A percentile compares a stretch with the other conserved stretches of the same genome.
phyloP scores from a whole-genome alignment of 2,888 invertebrate genomes.

The Lamproptera curius region DNA sequence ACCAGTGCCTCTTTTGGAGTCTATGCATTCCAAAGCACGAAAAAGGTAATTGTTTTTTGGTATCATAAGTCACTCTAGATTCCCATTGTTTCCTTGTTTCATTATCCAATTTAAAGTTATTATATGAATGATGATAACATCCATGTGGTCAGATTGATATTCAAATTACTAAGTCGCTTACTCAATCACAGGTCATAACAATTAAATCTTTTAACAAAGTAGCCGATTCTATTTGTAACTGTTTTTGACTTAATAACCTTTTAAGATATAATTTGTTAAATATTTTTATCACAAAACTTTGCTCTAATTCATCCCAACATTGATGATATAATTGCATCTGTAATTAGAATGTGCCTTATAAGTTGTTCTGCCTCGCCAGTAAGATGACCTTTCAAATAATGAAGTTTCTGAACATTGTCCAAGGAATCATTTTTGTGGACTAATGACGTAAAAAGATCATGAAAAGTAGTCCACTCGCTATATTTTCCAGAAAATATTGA shows the following conservation, averaged over 20 bases:
- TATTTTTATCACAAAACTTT: conserved; percentile 25
- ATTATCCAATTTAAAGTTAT: background rate
- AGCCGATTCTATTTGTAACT: conserved; percentile 19
- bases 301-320: conserved; percentile 24
- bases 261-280: conserved; percentile 21
- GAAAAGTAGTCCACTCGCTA: conserved; percentile 26
- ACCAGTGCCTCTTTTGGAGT: background rate
- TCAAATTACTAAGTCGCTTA: conserved; percentile 5
- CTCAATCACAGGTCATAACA: conserved; percentile 21
- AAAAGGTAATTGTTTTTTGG: conserved; percentile 14
- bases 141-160: conserved; percentile 3
- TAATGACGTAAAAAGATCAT: conserved; percentile 26
- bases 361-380: conserved; percentile 30
- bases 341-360: conserved; percentile 20
- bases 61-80: conserved; percentile 2
- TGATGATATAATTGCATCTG: conserved; percentile 21
- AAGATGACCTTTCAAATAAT: conserved; percentile 24
- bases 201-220: conserved; percentile 3
- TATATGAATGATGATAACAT: background rate
- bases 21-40: conserved; percentile 15
- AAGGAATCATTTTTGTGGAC: conserved; percentile 26
- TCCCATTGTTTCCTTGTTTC: conserved; percentile 15
- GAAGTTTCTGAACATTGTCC: conserved; percentile 28
- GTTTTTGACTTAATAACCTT: conserved; percentile 11
- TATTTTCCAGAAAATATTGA: conserved; percentile 23